These are phyloP conservation scores for Eupithecia vulgata DNA, from an alignment of 2,888 invertebrate genomes.

Conservation along the genomic window DNA sequence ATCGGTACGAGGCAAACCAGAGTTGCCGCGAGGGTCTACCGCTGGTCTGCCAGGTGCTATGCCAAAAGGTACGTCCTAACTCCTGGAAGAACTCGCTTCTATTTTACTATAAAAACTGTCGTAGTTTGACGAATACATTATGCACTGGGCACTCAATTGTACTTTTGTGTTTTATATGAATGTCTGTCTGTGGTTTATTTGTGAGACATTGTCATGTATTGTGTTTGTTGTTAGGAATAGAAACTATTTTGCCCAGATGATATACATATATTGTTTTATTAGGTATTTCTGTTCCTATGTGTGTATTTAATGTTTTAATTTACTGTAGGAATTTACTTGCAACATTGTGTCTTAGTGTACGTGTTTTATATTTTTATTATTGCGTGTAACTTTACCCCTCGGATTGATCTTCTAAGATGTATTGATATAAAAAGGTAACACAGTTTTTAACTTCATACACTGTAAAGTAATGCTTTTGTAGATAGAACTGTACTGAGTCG, in stretches of 20 bases:
- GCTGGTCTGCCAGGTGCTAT: slow-evolving; percentile 72
- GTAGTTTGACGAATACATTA: too few relatives aligned
- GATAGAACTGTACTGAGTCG: background rate
- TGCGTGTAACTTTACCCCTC: background rate
- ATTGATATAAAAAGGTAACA: slow-evolving; percentile 1
- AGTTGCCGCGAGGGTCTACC: slow-evolving; percentile 73
- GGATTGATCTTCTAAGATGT: background rate
- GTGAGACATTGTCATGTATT: too few relatives aligned
- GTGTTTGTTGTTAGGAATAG: background rate
- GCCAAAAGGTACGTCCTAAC: slow-evolving; percentile 18
- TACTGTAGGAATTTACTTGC: background rate
- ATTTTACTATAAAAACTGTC: too few relatives aligned
- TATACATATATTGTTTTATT: too few relatives aligned
- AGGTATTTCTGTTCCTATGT: too few relatives aligned
- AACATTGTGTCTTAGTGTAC: background rate
- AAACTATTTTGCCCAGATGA: background rate
- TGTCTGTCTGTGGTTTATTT: background rate
- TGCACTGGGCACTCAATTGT: background rate
- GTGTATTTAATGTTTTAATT: background rate
- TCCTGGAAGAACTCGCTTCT: background rate
- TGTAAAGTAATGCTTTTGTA: slow-evolving; percentile 6
- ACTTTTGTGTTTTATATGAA: background rate
- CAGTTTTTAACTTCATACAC: background rate
- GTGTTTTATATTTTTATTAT: background rate
- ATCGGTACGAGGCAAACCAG: slow-evolving; percentile 78